phyloP scores from a whole-genome alignment of 2,113 vertebrate genomes.

The Podilymbus podiceps region DNA sequence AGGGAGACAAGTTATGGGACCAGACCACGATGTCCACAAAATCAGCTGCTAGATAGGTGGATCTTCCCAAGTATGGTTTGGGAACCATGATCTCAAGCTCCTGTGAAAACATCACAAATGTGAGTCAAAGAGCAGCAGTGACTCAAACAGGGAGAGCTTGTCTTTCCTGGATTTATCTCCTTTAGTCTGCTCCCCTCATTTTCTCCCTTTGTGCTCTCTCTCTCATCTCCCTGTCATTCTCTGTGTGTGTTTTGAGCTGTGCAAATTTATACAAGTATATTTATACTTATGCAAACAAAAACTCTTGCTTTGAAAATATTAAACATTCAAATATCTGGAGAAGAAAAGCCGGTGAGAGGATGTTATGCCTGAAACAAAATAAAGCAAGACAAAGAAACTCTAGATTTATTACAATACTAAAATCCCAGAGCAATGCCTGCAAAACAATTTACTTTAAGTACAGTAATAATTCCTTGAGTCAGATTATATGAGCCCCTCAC shows the following conservation, averaged over 20 bases:
- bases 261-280: not conserved
- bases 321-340: not conserved
- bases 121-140: not conserved
- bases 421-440: not conserved
- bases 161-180: not conserved
- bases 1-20: not conserved
- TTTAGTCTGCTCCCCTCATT: not conserved
- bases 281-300: not conserved
- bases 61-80: not conserved
- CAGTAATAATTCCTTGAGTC: conserved; percentile 5
- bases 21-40: not conserved
- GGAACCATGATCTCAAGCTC: not conserved
- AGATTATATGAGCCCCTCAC: not conserved
- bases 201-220: not conserved
- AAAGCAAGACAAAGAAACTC: not conserved
- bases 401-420: not conserved
- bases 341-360: not conserved
- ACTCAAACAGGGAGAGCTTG: not conserved
- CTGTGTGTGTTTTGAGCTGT: not conserved
- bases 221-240: not conserved
- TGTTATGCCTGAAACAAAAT: not conserved
- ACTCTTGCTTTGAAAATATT: not conserved
- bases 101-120: not conserved
- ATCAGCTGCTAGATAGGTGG: not conserved
- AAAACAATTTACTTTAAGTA: not conserved